Conservation (phyloP, 2,888 invertebrate genomes). For the Caenorhabditis sp. region DNA sequence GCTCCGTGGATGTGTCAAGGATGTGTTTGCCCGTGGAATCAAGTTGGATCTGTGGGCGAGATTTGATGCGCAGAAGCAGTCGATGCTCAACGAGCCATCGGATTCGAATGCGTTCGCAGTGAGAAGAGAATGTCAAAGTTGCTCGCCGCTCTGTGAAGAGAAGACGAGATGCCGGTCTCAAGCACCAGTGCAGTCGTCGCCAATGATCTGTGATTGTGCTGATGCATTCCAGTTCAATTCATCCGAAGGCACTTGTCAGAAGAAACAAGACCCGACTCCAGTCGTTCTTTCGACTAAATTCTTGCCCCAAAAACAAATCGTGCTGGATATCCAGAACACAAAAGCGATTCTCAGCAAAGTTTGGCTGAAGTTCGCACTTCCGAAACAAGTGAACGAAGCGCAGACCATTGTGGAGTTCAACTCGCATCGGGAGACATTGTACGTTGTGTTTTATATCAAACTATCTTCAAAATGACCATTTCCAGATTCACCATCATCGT, state of each 20-base stretch:
- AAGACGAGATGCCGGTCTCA: slow-evolving; percentile 60
- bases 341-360: slow-evolving; percentile 64
- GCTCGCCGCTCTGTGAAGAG: slow-evolving; percentile 48
- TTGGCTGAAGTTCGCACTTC: slow-evolving; percentile 68
- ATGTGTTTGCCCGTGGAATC: slow-evolving; percentile 66
- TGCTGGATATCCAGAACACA: slow-evolving; percentile 64
- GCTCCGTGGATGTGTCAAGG: slow-evolving; percentile 73
- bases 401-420: slow-evolving; percentile 68
- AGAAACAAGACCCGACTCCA: slow-evolving; percentile 43
- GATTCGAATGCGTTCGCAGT: slow-evolving; percentile 63
- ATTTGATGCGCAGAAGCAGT: slow-evolving; percentile 59
- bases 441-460: too few species aligned
- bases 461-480: too few species aligned
- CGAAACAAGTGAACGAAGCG: slow-evolving; percentile 50
- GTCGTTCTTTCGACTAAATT: slow-evolving; percentile 65
- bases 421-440: slow-evolving; percentile 68
- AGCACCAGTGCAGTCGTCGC: slow-evolving; percentile 33
- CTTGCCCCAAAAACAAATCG: slow-evolving; percentile 54
- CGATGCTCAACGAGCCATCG: slow-evolving; percentile 57
- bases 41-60: slow-evolving; percentile 57
- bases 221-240: slow-evolving; percentile 62
- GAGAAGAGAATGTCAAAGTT: slow-evolving; percentile 60
- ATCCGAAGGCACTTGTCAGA: slow-evolving; percentile 55
- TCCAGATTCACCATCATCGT: slow-evolving; percentile 66
- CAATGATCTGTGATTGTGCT: slow-evolving; percentile 67